phyloP scores from a whole-genome alignment of 1,140 invertebrate species.

The Ephestia elutella region DNA sequence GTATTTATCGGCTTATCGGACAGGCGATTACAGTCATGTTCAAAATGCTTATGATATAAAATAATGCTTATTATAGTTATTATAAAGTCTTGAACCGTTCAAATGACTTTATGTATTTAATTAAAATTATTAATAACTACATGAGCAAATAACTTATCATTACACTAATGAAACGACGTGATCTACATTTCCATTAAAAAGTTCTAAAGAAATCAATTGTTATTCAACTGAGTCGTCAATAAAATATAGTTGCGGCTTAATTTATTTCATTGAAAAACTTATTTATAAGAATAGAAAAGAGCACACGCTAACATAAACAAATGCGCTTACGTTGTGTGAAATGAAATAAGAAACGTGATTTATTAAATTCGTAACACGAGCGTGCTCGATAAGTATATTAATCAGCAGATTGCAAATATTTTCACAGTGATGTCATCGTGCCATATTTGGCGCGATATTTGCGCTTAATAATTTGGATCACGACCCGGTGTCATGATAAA shows the following conservation, averaged over 20 bases:
- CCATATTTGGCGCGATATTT: neutral
- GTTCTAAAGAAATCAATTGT: neutral
- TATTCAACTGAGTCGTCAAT: neutral
- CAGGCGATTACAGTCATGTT: neutral
- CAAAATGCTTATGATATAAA: neutral
- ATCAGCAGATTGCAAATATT: conserved; percentile 14
- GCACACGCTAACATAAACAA: neutral
- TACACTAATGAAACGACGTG: neutral
- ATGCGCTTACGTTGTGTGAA: conserved; percentile 22
- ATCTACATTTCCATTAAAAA: neutral
- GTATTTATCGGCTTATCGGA: neutral
- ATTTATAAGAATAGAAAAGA: neutral
- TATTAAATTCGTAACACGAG: conserved; percentile 6
- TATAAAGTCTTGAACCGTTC: too few species aligned
- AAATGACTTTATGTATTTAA: neutral
- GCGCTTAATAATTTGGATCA: conserved; percentile 1
- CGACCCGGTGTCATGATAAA: neutral
- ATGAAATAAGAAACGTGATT: conserved; percentile 24
- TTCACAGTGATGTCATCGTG: conserved; percentile 17
- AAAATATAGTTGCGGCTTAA: neutral
- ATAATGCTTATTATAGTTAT: too few species aligned
- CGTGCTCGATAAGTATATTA: neutral
- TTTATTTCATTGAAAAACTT: neutral
- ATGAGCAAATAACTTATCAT: neutral
- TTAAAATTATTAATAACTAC: neutral